Percentiles rank a stretch among this genome's conserved stretches.
Conservation (phyloP, 2,888 invertebrate species). For the Oscheius sp. region DNA sequence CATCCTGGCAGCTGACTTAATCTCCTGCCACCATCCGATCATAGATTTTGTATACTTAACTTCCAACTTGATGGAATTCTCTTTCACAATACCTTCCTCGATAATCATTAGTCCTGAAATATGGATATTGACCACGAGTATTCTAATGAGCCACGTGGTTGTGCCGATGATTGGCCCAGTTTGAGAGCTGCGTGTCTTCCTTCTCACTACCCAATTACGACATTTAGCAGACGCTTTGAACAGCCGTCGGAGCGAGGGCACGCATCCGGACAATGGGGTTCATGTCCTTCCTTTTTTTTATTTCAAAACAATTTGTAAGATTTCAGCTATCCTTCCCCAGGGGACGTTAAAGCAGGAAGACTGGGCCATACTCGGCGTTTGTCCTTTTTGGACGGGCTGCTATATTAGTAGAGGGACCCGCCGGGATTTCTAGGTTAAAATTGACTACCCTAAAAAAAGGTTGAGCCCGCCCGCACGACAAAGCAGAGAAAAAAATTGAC, state of each 20-base stretch:
- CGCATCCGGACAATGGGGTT: not conserved
- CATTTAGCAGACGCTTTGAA: conserved; percentile 22
- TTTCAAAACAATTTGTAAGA: conserved; percentile 12
- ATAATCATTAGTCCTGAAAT: conserved; percentile 61
- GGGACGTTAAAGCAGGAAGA: conserved; percentile 18
- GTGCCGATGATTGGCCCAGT: conserved; percentile 26
- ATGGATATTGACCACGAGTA: not conserved
- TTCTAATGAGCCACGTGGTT: conserved; percentile 25
- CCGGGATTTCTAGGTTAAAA: conserved; percentile 18
- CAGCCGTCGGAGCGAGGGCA: not conserved
- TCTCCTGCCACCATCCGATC: conserved; percentile 39
- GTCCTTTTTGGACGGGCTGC: conserved; percentile 9
- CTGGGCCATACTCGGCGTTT: not conserved
- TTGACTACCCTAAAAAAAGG: not conserved
- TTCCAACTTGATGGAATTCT: conserved; percentile 48
- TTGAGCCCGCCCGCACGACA: not conserved
- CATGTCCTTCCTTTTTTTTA: not conserved
- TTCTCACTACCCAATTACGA: conserved; percentile 28
- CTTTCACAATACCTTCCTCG: conserved; percentile 62
- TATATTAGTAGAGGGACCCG: conserved; percentile 19
- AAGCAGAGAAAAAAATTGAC: too few relatives aligned
- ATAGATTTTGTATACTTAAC: conserved; percentile 54
- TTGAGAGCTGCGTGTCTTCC: conserved; percentile 27
- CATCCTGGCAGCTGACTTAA: conserved; percentile 46
- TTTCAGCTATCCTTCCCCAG: conserved; percentile 24